Percentiles rank a stretch among this genome's conserved stretches.
phyloP scores from a whole-genome alignment of 2,888 invertebrate species.

The Trimorus sp. region DNA sequence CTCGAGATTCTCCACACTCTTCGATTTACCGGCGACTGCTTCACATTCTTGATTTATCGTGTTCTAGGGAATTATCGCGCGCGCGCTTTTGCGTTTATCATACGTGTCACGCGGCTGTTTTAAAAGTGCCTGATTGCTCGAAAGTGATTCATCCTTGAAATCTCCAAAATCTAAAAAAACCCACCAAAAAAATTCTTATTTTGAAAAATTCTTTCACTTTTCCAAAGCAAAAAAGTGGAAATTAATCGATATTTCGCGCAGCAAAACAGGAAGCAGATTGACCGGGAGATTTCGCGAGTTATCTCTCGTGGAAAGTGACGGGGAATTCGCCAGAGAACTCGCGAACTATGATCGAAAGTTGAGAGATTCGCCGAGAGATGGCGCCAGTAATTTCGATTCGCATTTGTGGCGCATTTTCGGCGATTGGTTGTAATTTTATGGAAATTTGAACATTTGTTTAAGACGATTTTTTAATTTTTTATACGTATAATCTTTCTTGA shows the following conservation, averaged over 20 bases:
- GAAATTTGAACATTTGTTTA: neutral
- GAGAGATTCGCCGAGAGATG: constrained; percentile 69
- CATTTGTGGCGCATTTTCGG: no score
- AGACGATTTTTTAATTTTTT: no score
- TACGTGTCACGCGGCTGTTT: constrained; percentile 46
- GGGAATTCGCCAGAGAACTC: constrained; percentile 38
- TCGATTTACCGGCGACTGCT: constrained; percentile 69
- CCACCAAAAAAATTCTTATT: no score
- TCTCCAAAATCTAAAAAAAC: no score
- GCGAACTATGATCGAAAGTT: constrained; percentile 51
- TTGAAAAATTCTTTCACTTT: no score
- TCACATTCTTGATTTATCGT: constrained; percentile 67
- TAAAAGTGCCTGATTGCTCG: constrained; percentile 40
- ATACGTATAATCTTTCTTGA: no score
- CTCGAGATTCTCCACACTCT: constrained; percentile 59
- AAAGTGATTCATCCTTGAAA: constrained; percentile 33
- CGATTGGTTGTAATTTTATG: no score
- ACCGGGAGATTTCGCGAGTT: constrained; percentile 53
- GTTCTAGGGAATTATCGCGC: constrained; percentile 62
- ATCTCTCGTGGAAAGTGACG: constrained; percentile 58
- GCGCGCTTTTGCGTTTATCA: constrained; percentile 60
- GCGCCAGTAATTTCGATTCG: constrained; percentile 67
- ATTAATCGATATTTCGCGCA: neutral
- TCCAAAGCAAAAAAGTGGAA: no score
- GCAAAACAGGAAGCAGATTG: constrained; percentile 60